Base-by-base conservation (phyloP, 2,888 invertebrate genomes). In the Netelia inedita region DNA sequence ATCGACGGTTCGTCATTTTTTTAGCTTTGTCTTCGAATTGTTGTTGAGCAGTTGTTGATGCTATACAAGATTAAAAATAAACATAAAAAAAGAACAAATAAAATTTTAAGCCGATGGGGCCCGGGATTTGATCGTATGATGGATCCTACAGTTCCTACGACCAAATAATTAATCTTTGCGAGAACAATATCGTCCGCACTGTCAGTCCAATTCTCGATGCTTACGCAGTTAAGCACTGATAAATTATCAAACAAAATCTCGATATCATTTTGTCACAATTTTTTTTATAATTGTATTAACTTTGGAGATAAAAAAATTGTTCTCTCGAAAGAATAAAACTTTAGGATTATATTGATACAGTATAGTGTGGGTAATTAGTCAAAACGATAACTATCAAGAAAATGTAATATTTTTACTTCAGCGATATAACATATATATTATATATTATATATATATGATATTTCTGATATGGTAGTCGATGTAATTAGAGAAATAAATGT, bases 381-480 rank as follows among this genome's bases (percentile, higher is more conserved):
- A 71, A 68, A 66, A 72, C 59, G 59, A 75, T 83, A 74, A 66
- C 11, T 83, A 19, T 74, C 74, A 71, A 79, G 72, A 80, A 75
- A 83, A 55, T 68, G 66, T 43, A 72, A 83, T 75, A 76, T 83
- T 83, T 83, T 79, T 83, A 83, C 79, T 80, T 59, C 69, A 46
- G 43, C 59, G 66, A 72, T 76, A 72, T 65, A 46, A 50, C 2
- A 76, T 73, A 59, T 72, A 73, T 66, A 35, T 59, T 72, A 28
- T 53, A 66, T 72, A 19, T 50, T 57, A 68, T 61, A 61, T 55
- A 82, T 65, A 75, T 75, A 83, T 35, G 53, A 83, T 83, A 83
- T 76, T 84, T 84, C 83, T 84, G 79, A 84, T 84, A 84, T 80
- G 76, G 41, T 76, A 73, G 63, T 81, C 68, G 68, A 81, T 84